A percentile compares a stretch with the other conserved stretches of the same genome.
Evolutionary conservation across 2,888 invertebrate species (phyloP).

Genomic region (Ectobius pallidus): DNA sequence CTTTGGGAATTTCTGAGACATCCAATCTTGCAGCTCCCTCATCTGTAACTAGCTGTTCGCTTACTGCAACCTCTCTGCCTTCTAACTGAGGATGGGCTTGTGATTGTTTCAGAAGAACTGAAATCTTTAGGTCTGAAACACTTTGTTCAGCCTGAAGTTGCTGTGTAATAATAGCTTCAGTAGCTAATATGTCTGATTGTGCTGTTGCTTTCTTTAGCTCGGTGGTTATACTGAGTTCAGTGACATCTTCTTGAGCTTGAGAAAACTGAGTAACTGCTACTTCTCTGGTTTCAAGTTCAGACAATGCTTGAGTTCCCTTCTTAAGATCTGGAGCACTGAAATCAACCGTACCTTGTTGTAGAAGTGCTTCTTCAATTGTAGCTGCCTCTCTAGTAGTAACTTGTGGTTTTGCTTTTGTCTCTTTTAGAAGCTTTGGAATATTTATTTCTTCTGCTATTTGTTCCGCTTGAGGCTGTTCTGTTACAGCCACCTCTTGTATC

Average conservation of each 20-base stretch:
- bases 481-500: neutral
- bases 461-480: slow-evolving; percentile 27
- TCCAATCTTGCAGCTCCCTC: neutral
- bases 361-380: slow-evolving; percentile 30
- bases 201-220: slow-evolving; percentile 21
- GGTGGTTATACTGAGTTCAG: slow-evolving; percentile 12
- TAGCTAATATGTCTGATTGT: slow-evolving; percentile 15
- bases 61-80: slow-evolving; percentile 28
- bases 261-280: slow-evolving; percentile 38
- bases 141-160: slow-evolving; percentile 20
- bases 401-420: slow-evolving; percentile 12
- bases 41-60: neutral
- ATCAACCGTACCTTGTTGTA: slow-evolving; percentile 17
- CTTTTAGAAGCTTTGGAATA: slow-evolving; percentile 1
- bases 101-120: neutral
- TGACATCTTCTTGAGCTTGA: slow-evolving; percentile 19
- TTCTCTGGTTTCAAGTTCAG: slow-evolving; percentile 23
- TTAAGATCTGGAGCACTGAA: slow-evolving; percentile 5
- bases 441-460: slow-evolving; percentile 29
- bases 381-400: slow-evolving; percentile 33
- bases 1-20: neutral
- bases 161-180: slow-evolving; percentile 34
- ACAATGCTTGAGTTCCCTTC: slow-evolving; percentile 21
- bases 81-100: slow-evolving; percentile 18
- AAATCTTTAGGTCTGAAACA: neutral